These are phyloP conservation scores for Epinephelus coioides DNA, from an alignment of 2,797 vertebrate genomes.

Conservation along the genomic window DNA sequence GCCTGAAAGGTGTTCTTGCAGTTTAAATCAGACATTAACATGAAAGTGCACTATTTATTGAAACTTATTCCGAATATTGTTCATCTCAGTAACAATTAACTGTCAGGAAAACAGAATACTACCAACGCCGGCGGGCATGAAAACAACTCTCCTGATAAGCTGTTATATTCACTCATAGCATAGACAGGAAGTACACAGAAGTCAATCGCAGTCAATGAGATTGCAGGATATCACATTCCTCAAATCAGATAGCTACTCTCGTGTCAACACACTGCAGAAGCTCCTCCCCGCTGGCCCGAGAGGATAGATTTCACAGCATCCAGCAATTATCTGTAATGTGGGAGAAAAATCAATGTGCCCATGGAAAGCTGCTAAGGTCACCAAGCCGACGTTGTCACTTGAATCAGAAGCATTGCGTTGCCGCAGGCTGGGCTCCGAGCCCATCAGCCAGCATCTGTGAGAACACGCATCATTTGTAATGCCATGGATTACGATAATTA, in stretches of 20 bases:
- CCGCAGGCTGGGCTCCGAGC: conserved; percentile 67
- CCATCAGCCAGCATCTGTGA: conserved; percentile 53
- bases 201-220: conserved; percentile 77
- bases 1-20: conserved; percentile 27
- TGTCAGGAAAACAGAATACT: conserved; percentile 30
- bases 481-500: conserved; percentile 50
- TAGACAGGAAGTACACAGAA: conserved; percentile 73
- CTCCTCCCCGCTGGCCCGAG: conserved; percentile 83
- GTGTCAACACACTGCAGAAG: conserved; percentile 82
- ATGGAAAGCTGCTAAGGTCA: conserved; percentile 89
- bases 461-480: conserved; percentile 53
- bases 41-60: conserved; percentile 38
- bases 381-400: conserved; percentile 75
- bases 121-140: conserved; percentile 31
- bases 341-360: conserved; percentile 91
- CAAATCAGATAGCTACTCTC: conserved; percentile 84
- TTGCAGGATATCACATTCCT: conserved; percentile 76
- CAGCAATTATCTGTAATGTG: conserved; percentile 93
- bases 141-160: conserved; percentile 27
- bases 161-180: conserved; percentile 51
- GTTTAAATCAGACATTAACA: conserved; percentile 39
- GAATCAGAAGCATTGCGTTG: conserved; percentile 65
- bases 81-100: conserved; percentile 8
- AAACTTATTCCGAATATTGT: conserved; percentile 20
- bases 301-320: conserved; percentile 91